phyloP scores from a whole-genome alignment of 2,113 vertebrate genomes.

The Epinephelus fuscoguttatus region DNA sequence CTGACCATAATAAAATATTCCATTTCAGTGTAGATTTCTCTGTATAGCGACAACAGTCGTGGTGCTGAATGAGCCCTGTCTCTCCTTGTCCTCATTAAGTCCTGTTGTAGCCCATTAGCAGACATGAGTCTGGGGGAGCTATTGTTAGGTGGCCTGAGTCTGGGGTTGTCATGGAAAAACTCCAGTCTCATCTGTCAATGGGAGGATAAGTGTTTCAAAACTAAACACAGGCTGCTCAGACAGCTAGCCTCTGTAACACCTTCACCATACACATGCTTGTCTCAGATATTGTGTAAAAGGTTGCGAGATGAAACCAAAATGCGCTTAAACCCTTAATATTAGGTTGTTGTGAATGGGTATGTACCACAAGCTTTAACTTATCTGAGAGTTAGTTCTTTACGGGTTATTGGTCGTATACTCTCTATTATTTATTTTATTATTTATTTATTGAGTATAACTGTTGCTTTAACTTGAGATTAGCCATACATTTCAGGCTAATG shows the following conservation, averaged over 20 bases:
- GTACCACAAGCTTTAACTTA: neutral
- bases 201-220: slow-evolving; percentile 74
- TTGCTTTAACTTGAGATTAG: slow-evolving; percentile 30
- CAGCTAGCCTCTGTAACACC: slow-evolving; percentile 51
- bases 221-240: slow-evolving; percentile 59
- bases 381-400: neutral
- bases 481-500: slow-evolving; percentile 31
- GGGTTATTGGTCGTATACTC: neutral
- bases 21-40: slow-evolving; percentile 26
- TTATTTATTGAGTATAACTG: slow-evolving; percentile 25
- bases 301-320: slow-evolving; percentile 10
- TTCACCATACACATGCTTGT: slow-evolving; percentile 3
- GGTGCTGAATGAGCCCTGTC: slow-evolving; percentile 50
- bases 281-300: slow-evolving; percentile 24
- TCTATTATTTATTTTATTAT: neutral
- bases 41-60: slow-evolving; percentile 7
- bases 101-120: slow-evolving; percentile 49
- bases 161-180: slow-evolving; percentile 71
- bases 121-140: slow-evolving; percentile 48
- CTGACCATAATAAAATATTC: slow-evolving; percentile 10
- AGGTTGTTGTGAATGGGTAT: neutral
- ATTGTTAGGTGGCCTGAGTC: slow-evolving; percentile 64
- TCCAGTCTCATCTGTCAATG: slow-evolving; percentile 71
- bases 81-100: slow-evolving; percentile 57
- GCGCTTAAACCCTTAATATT: neutral